phyloP scores from a whole-genome alignment of 2,113 vertebrate genomes.

The Podarcis cretensis region DNA sequence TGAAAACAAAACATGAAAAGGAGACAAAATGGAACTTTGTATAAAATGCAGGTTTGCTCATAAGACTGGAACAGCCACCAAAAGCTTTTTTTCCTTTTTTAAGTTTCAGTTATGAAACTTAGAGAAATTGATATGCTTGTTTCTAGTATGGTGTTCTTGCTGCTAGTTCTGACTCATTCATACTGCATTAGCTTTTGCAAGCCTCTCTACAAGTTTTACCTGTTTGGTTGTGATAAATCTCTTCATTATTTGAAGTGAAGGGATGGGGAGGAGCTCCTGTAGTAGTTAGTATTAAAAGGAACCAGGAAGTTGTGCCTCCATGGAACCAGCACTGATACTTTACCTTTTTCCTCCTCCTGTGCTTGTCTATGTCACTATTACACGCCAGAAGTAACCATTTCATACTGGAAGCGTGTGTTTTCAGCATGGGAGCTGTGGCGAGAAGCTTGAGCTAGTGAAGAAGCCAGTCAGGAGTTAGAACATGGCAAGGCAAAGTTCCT shows the following conservation, averaged over 20 bases:
- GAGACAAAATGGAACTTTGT: neutral
- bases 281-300: neutral
- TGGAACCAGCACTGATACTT: neutral
- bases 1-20: neutral
- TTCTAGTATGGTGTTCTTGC: neutral
- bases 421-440: neutral
- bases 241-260: neutral
- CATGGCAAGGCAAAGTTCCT: constrained; percentile 25
- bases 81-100: neutral
- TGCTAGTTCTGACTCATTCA: neutral
- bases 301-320: neutral
- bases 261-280: neutral
- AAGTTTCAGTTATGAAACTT: neutral
- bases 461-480: neutral
- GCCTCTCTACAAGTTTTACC: neutral
- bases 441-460: neutral
- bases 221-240: neutral
- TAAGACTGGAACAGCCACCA: neutral
- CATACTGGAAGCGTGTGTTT: constrained; percentile 15
- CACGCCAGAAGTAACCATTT: constrained; percentile 25
- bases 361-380: too few relatives aligned
- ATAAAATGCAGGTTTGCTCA: neutral
- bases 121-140: neutral
- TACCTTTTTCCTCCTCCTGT: neutral
- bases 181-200: neutral